phyloP scores from a whole-genome alignment of 1,140 invertebrate species.

The Harpegnathos saltator region DNA sequence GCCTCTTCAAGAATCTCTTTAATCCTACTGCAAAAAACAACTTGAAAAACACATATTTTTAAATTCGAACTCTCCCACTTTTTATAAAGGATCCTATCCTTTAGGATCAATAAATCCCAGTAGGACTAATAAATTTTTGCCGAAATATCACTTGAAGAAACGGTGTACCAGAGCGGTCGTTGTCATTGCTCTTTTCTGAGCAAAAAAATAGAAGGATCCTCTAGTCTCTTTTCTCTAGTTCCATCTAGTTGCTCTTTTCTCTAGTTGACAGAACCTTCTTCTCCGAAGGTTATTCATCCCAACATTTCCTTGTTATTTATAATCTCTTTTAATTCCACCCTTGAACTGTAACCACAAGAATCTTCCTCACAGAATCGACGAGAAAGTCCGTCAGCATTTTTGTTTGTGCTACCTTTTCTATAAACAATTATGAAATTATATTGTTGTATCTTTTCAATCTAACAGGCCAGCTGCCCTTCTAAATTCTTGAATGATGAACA shows the following conservation, averaged over 20 bases:
- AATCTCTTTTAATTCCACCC: neutral
- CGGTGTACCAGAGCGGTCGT: no score
- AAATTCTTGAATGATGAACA: conserved; percentile 17
- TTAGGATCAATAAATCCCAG: neutral
- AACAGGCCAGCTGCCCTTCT: neutral
- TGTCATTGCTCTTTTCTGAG: no score
- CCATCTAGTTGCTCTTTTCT: neutral
- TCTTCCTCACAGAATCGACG: neutral
- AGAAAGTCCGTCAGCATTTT: no score
- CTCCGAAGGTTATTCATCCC: no score
- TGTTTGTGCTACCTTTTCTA: neutral
- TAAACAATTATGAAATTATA: conserved; percentile 17
- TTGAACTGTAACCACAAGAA: neutral
- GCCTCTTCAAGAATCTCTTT: no score
- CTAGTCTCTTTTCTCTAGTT: no score
- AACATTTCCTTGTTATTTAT: neutral
- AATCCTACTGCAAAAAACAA: no score
- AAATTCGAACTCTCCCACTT: no score
- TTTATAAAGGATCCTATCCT: neutral
- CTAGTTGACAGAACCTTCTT: neutral
- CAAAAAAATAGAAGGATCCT: conserved; percentile 8
- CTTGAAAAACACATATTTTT: no score
- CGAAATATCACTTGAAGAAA: neutral
- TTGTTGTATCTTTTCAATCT: neutral
- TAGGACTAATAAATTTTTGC: neutral